Percentiles rank a stretch among this genome's conserved stretches.
Evolutionary conservation across 2,888 invertebrate genomes (phyloP).

Genomic region (Trichacis sp.): DNA sequence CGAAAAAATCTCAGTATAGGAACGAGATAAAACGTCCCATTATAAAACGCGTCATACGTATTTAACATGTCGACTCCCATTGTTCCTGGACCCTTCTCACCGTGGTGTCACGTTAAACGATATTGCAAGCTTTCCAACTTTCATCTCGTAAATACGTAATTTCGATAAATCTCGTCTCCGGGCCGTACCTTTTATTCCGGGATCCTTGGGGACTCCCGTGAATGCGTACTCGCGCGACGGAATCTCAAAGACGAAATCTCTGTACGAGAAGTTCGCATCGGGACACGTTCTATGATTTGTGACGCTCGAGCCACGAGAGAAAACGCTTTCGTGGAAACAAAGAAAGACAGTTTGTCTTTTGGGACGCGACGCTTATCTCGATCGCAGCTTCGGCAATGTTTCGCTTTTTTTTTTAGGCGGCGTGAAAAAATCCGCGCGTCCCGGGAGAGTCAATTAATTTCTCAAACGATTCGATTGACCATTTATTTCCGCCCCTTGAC

Average conservation of each 20-base stretch:
- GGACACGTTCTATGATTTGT: conserved; percentile 33
- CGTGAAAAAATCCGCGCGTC: background rate
- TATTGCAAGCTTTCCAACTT: conserved; percentile 53
- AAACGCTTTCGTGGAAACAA: conserved; percentile 21
- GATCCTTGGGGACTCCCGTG: conserved; percentile 31
- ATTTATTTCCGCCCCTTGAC: too few relatives aligned
- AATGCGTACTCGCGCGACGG: conserved; percentile 27
- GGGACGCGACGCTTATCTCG: conserved; percentile 24
- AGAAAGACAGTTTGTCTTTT: conserved; percentile 38
- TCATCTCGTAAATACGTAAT: conserved; percentile 60
- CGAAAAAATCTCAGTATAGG: too few relatives aligned
- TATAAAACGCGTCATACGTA: background rate
- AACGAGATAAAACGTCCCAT: background rate
- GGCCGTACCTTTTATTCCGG: conserved; percentile 26
- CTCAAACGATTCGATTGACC: too few relatives aligned
- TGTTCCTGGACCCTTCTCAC: conserved; percentile 21
- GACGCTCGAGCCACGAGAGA: conserved; percentile 22
- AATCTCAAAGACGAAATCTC: conserved; percentile 37
- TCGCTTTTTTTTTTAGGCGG: too few relatives aligned
- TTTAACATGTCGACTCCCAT: conserved; percentile 2
- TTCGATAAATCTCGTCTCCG: conserved; percentile 50
- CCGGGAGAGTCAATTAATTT: too few relatives aligned
- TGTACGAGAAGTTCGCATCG: conserved; percentile 35
- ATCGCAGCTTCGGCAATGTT: conserved; percentile 7
- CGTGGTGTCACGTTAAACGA: conserved; percentile 54